Evolutionary conservation across 92 coral and sea anemone species (phyloP), one percentile per base, ranked within the genome.

Genomic region (Virgularia gustaviana): DNA sequence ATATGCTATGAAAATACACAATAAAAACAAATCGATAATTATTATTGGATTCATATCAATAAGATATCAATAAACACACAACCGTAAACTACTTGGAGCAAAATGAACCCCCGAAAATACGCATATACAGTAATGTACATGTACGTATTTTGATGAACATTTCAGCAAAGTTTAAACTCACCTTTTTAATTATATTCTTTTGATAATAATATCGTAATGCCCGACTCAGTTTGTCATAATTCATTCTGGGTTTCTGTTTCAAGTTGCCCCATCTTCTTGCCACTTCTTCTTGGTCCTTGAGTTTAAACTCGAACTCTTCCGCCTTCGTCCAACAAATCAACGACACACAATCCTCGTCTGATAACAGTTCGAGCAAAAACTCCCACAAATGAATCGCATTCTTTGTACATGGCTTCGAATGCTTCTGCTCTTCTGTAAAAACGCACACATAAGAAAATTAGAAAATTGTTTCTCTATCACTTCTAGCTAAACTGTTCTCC

Each of bases 381-480:
- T 91, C 97, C 97, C 97, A 91, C 32, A 91, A 80, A 68, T 88
- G 97, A 54, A 89, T 74, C 9, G 96, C 88, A 15, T 86, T 84
- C 71, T 89, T 91, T n/a, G 75, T 20, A 0, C 28, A n/a, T 8
- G 47, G 66, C 24, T 36, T 44, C 23, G 61, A 31, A 18, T 16
- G 47, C 13, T 12, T 24, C 12, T 32, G 25, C 31, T 24, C 31
- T 68, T 33, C 60, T 29, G 16, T 13, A 45, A 30, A 65, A 36
- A 2, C 24, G 24, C 24, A 44, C 42, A 65, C 33, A 65, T 1
- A 0, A 36, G 24, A 36, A 24, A 36, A 58, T 33, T 34, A 61
- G 37, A 13, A 61, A 25, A 19, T 25, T 16, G 16, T 47, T 4
- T 16, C 22, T 47, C 55, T 25, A 4, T 47, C 16, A 47, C 2